Percentiles rank a stretch among this genome's conserved stretches.
Evolutionary conservation across 2,888 invertebrate species (phyloP).

Genomic region (Stenolophus ochropezus): DNA sequence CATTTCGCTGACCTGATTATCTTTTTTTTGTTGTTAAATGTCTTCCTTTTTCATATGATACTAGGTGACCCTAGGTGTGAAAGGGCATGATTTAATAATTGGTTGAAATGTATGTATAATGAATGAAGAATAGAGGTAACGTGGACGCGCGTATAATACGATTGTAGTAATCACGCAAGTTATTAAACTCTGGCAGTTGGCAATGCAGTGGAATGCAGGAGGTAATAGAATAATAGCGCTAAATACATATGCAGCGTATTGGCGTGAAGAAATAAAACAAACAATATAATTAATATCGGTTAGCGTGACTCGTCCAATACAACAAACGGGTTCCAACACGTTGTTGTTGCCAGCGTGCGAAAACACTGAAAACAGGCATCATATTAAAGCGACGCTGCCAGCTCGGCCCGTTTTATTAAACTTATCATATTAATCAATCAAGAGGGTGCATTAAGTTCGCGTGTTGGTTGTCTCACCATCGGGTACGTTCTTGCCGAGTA

Average conservation of each 20-base stretch:
- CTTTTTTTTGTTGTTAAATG: no score
- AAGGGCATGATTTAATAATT: background rate
- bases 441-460: conserved; percentile 49
- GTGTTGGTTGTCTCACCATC: conserved; percentile 51
- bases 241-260: conserved; percentile 14
- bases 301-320: conserved; percentile 30
- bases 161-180: conserved; percentile 21
- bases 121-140: conserved; percentile 28
- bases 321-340: conserved; percentile 26
- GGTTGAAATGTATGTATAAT: background rate
- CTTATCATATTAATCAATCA: conserved; percentile 58
- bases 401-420: conserved; percentile 51
- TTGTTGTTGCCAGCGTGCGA: conserved; percentile 30
- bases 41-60: no score
- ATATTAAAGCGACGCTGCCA: conserved; percentile 47
- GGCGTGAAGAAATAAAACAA: conserved; percentile 47
- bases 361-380: conserved; percentile 52
- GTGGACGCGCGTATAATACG: background rate
- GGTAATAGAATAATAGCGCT: conserved; percentile 31
- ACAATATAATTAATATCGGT: conserved; percentile 47
- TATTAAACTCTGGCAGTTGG: background rate
- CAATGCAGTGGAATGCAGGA: background rate
- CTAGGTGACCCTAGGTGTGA: no score
- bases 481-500: background rate
- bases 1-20: no score